Percentiles rank a stretch among this genome's conserved stretches.
Evolutionary conservation across 2,113 vertebrate genomes (phyloP).

Genomic region (Tylochromis polylepis): DNA sequence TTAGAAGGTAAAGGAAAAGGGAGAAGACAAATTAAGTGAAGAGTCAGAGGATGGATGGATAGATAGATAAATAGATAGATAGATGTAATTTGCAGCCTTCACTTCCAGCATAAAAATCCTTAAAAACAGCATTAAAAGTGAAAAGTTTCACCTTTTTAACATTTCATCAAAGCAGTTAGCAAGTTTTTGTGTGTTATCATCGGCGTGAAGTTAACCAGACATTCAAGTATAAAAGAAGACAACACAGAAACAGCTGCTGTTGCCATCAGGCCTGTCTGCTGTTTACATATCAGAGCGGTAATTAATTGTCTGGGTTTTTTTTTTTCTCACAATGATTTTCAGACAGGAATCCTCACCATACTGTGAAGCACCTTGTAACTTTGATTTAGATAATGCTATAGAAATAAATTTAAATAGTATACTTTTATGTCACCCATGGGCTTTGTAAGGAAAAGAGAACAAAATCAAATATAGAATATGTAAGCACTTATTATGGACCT

Average conservation of each 20-base stretch:
- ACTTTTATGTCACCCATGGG: neutral
- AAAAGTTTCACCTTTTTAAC: neutral
- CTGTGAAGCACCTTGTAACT: neutral
- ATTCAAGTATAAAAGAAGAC: neutral
- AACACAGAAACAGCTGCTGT: neutral
- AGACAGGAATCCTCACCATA: neutral
- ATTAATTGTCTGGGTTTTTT: neutral
- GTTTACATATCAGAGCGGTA: neutral
- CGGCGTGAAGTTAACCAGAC: neutral
- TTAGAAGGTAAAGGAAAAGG: neutral
- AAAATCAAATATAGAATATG: neutral
- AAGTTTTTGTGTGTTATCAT: neutral
- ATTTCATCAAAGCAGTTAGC: neutral
- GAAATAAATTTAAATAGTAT: neutral
- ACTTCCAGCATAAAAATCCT: neutral
- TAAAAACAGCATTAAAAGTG: neutral
- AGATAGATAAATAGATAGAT: fast-evolving
- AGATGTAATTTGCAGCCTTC: neutral
- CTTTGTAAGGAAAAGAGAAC: neutral
- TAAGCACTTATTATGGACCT: neutral
- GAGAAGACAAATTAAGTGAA: neutral
- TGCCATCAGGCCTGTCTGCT: neutral
- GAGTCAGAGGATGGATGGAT: neutral
- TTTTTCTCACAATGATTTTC: neutral
- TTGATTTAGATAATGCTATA: neutral